Conservation (phyloP, 2,888 invertebrate species). For the Cheilosia impressa region DNA sequence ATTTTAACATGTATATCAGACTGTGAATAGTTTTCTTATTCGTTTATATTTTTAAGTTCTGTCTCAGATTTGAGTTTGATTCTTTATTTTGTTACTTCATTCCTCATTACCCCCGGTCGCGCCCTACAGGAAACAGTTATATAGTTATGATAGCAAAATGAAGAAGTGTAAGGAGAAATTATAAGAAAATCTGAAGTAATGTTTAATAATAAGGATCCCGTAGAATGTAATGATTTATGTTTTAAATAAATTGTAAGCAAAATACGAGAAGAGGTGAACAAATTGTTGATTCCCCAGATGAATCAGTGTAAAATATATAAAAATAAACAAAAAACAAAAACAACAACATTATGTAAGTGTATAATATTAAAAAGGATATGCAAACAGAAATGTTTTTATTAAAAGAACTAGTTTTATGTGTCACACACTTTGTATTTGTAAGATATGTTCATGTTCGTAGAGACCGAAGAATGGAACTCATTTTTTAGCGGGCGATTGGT, state of each 20-base stretch:
- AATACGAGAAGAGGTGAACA: not conserved
- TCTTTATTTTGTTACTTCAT: constrained; percentile 11
- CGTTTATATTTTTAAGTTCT: constrained; percentile 2
- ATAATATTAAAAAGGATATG: not conserved
- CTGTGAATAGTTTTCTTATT: constrained; percentile 39
- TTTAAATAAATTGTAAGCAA: constrained; percentile 37
- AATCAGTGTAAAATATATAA: constrained; percentile 37
- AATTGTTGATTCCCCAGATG: not conserved
- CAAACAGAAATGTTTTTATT: constrained; percentile 4
- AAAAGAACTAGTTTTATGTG: no score
- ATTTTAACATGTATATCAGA: constrained; percentile 16
- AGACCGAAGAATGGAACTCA: no score
- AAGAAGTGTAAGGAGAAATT: constrained; percentile 9
- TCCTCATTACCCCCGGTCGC: not conserved
- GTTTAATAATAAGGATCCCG: constrained; percentile 39
- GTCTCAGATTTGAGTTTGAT: constrained; percentile 25
- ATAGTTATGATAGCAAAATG: constrained; percentile 20
- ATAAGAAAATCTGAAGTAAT: constrained; percentile 15
- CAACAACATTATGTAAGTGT: not conserved
- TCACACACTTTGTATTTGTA: no score
- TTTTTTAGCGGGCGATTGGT: no score
- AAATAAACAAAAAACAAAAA: constrained; percentile 1
- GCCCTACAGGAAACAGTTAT: constrained; percentile 6
- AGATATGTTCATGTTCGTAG: no score
- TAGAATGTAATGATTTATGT: constrained; percentile 46